phyloP scores from a whole-genome alignment of 2,888 invertebrate species.

The Axea sp. region DNA sequence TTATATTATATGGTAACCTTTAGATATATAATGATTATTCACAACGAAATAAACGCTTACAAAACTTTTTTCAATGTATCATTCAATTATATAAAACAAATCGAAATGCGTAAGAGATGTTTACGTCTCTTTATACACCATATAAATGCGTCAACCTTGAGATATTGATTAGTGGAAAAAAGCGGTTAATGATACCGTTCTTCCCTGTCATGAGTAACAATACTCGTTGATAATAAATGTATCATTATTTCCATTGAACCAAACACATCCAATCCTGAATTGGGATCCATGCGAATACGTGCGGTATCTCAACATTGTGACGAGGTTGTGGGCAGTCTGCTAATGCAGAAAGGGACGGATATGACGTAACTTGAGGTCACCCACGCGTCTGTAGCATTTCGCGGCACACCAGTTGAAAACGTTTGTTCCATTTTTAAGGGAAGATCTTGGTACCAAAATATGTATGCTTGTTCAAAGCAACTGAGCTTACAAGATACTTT shows the following conservation, averaged over 20 bases:
- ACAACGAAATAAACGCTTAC: no score
- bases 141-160: slow-evolving; percentile 5
- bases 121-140: not conserved
- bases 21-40: no score
- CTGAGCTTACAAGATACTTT: no score
- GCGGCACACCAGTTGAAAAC: slow-evolving; percentile 37
- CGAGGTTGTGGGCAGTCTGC: slow-evolving; percentile 78
- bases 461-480: not conserved
- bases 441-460: slow-evolving; percentile 36
- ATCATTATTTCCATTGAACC: slow-evolving; percentile 76
- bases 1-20: no score
- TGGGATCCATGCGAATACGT: slow-evolving; percentile 78
- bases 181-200: slow-evolving; percentile 13
- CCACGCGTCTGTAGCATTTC: slow-evolving; percentile 69
- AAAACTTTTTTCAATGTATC: no score
- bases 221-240: slow-evolving; percentile 38
- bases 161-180: slow-evolving; percentile 19
- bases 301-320: slow-evolving; percentile 78
- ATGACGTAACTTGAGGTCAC: slow-evolving; percentile 78
- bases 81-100: no score
- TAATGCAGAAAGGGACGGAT: slow-evolving; percentile 78
- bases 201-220: slow-evolving; percentile 11
- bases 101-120: no score
- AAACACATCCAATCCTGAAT: slow-evolving; percentile 74
- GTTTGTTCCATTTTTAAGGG: slow-evolving; percentile 43